Evolutionary conservation across 1,140 invertebrate genomes (phyloP).

Genomic region (Batillaria attramentaria): DNA sequence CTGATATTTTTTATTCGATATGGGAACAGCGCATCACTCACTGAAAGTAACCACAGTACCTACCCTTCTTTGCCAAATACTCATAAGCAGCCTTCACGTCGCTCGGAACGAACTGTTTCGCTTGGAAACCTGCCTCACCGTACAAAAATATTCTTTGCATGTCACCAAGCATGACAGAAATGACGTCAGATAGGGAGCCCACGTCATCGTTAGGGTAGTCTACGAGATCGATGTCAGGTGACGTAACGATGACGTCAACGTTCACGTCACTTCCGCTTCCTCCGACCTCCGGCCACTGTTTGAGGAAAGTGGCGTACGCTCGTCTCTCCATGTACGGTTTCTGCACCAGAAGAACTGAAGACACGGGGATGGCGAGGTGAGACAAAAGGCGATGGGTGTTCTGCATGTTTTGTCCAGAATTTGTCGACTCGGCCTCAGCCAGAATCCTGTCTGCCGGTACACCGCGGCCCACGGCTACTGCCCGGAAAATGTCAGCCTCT

Average conservation of each 20-base stretch:
- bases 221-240: conserved; percentile 48
- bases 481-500: conserved; percentile 59
- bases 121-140: conserved; percentile 10
- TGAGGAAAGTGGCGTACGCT: conserved; percentile 58
- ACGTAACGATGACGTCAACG: conserved; percentile 46
- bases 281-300: conserved; percentile 62
- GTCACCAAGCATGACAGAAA: conserved; percentile 11
- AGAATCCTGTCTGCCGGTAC: conserved; percentile 52
- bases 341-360: conserved; percentile 53
- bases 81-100: background rate
- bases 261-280: background rate
- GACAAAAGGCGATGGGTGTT: conserved; percentile 47
- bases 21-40: no score
- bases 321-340: conserved; percentile 61
- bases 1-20: no score
- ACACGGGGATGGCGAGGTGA: conserved; percentile 24
- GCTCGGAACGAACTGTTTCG: background rate
- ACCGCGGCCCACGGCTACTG: conserved; percentile 47
- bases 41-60: conserved; percentile 7
- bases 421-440: conserved; percentile 52
- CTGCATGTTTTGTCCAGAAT: conserved; percentile 61
- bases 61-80: background rate
- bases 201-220: conserved; percentile 56
- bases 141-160: conserved; percentile 18
- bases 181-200: conserved; percentile 41